These are phyloP conservation scores for Operophtera brumata DNA, from an alignment of 2,888 invertebrate species.

Conservation along the genomic window DNA sequence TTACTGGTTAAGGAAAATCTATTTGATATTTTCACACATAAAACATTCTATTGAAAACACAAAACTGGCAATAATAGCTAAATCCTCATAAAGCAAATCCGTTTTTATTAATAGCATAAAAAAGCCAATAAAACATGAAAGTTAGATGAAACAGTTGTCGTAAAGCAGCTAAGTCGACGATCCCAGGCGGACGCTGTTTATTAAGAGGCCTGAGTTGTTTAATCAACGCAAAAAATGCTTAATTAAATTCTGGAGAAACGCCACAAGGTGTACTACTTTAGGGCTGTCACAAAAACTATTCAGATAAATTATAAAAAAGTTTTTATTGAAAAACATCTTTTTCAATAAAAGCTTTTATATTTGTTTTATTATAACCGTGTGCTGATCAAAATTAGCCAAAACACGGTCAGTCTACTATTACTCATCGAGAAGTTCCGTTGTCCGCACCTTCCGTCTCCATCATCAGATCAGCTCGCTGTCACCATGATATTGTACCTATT, in stretches of 20 bases:
- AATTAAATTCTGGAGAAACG: slow-evolving; percentile 55
- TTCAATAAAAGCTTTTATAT: too few species aligned
- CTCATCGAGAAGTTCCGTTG: too few species aligned
- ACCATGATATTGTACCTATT: too few species aligned
- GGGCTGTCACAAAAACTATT: slow-evolving; percentile 8
- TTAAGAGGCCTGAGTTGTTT: slow-evolving; percentile 50
- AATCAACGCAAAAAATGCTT: slow-evolving; percentile 63
- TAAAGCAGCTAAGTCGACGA: slow-evolving; percentile 37
- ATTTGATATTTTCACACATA: neutral
- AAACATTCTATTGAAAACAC: neutral
- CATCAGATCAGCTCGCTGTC: too few species aligned
- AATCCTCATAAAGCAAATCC: slow-evolving; percentile 13
- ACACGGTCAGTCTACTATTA: too few species aligned
- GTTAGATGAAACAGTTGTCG: slow-evolving; percentile 29
- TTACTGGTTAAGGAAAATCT: neutral
- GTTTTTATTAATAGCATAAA: slow-evolving; percentile 22
- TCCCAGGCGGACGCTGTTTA: slow-evolving; percentile 46
- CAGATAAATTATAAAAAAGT: neutral
- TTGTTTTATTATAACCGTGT: too few species aligned
- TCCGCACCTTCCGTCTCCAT: too few species aligned
- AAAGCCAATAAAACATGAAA: slow-evolving; percentile 14
- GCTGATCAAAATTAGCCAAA: too few species aligned
- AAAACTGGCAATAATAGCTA: slow-evolving; percentile 7
- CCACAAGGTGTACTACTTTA: slow-evolving; percentile 39
- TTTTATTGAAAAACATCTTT: too few species aligned